Conservation (phyloP, 2,888 invertebrate species). For the Frankliniella intonsa region DNA sequence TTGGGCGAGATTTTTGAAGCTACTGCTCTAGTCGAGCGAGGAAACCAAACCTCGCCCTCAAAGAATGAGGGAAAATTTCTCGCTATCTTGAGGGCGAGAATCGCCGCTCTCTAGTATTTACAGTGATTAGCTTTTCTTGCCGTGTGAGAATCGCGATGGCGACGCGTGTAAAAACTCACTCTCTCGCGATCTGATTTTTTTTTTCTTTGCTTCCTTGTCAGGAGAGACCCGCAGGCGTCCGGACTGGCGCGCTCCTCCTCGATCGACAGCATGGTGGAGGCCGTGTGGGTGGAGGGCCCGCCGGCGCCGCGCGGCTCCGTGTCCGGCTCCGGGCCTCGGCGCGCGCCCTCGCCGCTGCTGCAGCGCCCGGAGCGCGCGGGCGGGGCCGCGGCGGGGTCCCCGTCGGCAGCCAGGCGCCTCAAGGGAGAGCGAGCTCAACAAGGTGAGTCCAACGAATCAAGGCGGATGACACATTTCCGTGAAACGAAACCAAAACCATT, state of each 20-base stretch:
- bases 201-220: slow-evolving; percentile 44
- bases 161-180: too few species aligned
- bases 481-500: too few species aligned
- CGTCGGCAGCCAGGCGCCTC: slow-evolving; percentile 66
- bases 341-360: slow-evolving; percentile 48
- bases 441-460: slow-evolving; percentile 4
- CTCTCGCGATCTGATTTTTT: too few species aligned
- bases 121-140: too few species aligned
- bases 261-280: slow-evolving; percentile 69
- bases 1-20: too few species aligned
- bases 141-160: too few species aligned
- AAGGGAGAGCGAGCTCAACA: slow-evolving; percentile 61
- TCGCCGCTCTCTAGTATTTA: too few species aligned
- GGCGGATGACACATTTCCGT: too few species aligned
- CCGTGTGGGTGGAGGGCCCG: slow-evolving; percentile 57
- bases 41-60: too few species aligned
- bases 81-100: too few species aligned
- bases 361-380: slow-evolving; percentile 48
- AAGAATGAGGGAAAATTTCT: too few species aligned
- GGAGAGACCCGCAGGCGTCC: slow-evolving; percentile 50
- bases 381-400: slow-evolving; percentile 61
- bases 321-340: slow-evolving; percentile 41
- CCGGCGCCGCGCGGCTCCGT: slow-evolving; percentile 43
- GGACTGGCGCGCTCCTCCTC: slow-evolving; percentile 70
- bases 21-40: too few species aligned